These are phyloP conservation scores for Darevskia mixta DNA, from an alignment of 2,797 vertebrate species.

Conservation along the genomic window DNA sequence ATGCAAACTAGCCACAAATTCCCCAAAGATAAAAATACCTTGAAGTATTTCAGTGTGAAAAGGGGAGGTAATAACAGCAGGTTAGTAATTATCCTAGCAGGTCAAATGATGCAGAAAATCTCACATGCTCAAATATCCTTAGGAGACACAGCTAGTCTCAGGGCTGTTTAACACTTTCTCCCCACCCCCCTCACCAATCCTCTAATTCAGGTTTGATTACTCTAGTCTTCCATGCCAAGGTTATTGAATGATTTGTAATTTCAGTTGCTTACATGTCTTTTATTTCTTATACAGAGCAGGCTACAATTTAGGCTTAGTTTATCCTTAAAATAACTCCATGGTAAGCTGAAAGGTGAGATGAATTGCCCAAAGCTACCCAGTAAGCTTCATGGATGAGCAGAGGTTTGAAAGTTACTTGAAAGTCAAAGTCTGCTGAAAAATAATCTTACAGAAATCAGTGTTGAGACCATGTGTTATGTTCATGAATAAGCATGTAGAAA, in stretches of 20 bases:
- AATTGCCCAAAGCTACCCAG: background rate
- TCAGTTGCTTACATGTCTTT: background rate
- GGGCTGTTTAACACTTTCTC: background rate
- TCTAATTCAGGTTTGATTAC: constrained; percentile 6
- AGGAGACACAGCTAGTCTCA: background rate
- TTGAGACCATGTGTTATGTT: background rate
- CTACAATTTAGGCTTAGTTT: background rate
- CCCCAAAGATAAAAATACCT: constrained; percentile 43
- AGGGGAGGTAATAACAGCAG: constrained; percentile 15
- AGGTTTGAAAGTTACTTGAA: background rate
- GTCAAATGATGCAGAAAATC: constrained; percentile 31
- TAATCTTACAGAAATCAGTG: background rate
- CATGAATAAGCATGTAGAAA: background rate
- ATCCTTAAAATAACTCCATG: background rate
- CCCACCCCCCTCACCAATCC: background rate
- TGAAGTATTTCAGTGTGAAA: constrained; percentile 36
- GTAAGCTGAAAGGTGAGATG: background rate
- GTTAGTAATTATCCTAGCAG: constrained; percentile 39
- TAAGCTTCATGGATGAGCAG: background rate
- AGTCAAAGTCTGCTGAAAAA: background rate
- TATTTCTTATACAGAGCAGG: background rate
- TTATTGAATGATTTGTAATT: background rate
- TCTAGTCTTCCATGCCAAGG: background rate
- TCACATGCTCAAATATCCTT: constrained; percentile 9
- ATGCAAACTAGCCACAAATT: constrained; percentile 30